These are phyloP conservation scores for Hestina assimilis DNA, from an alignment of 1,140 invertebrate genomes.

Conservation along the genomic window DNA sequence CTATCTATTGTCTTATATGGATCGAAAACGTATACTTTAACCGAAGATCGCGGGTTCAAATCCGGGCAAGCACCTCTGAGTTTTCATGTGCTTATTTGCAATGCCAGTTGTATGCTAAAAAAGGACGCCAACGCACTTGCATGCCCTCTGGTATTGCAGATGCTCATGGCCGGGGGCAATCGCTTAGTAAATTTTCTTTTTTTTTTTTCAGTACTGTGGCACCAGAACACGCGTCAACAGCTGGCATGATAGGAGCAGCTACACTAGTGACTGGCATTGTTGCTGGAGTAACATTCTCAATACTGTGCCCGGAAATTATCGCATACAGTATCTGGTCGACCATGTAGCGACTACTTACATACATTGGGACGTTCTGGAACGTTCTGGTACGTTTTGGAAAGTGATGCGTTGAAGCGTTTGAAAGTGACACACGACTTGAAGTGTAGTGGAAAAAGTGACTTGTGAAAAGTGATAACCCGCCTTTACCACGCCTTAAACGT, in stretches of 20 bases:
- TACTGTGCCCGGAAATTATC: slow-evolving; percentile 83
- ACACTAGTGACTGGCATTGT: slow-evolving; percentile 94
- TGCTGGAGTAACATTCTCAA: slow-evolving; percentile 88
- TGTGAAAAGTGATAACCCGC: slow-evolving; percentile 13
- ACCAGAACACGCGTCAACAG: slow-evolving; percentile 88
- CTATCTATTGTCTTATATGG: too few species aligned
- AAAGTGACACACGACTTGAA: slow-evolving; percentile 6
- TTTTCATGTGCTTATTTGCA: too few species aligned
- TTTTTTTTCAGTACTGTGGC: slow-evolving; percentile 88
- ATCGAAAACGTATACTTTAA: too few species aligned
- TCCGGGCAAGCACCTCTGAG: too few species aligned
- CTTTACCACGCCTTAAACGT: slow-evolving; percentile 21
- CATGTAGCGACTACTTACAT: slow-evolving; percentile 42
- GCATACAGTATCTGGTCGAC: slow-evolving; percentile 29
- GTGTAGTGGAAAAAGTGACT: slow-evolving; percentile 15
- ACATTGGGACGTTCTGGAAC: slow-evolving; percentile 40
- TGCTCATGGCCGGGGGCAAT: too few species aligned
- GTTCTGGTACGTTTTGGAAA: slow-evolving; percentile 29
- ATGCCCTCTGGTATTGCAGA: too few species aligned
- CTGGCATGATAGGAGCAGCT: slow-evolving; percentile 97
- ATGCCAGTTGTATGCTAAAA: too few species aligned
- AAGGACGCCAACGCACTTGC: too few species aligned
- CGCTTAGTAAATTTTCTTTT: too few species aligned
- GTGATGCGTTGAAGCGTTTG: background rate
- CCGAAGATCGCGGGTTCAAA: too few species aligned